phyloP scores from a whole-genome alignment of 2,797 vertebrate species.

The Gymnothorax reevesii region DNA sequence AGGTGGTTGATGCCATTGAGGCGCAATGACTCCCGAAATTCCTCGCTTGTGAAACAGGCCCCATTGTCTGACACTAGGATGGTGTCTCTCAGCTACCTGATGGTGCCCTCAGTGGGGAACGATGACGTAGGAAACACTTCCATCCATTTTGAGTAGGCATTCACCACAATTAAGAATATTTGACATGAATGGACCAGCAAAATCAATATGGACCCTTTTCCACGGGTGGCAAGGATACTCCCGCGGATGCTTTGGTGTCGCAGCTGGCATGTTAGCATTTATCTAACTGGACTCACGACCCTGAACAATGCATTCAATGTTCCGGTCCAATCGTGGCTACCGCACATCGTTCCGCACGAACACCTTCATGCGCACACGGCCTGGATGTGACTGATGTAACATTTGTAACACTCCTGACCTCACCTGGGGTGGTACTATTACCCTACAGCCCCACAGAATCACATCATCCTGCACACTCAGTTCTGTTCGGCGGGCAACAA shows the following conservation, averaged over 20 bases:
- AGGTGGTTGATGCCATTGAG: neutral
- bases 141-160: no score
- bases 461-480: neutral
- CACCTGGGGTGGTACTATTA: neutral
- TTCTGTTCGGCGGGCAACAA: neutral
- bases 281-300: neutral
- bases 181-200: no score
- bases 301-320: neutral
- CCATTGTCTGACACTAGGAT: neutral
- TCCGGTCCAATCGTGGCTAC: neutral
- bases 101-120: neutral
- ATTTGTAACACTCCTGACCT: neutral
- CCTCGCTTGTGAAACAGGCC: neutral
- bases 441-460: neutral
- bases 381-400: neutral
- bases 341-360: neutral
- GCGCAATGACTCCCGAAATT: neutral
- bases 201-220: no score
- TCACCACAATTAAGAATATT: no score
- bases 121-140: neutral
- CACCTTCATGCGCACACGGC: neutral
- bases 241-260: no score
- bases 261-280: no score
- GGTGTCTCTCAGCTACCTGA: neutral
- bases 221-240: no score